These are phyloP conservation scores for Myotis pilosus DNA, from an alignment of 2,797 vertebrate genomes.

Conservation along the genomic window DNA sequence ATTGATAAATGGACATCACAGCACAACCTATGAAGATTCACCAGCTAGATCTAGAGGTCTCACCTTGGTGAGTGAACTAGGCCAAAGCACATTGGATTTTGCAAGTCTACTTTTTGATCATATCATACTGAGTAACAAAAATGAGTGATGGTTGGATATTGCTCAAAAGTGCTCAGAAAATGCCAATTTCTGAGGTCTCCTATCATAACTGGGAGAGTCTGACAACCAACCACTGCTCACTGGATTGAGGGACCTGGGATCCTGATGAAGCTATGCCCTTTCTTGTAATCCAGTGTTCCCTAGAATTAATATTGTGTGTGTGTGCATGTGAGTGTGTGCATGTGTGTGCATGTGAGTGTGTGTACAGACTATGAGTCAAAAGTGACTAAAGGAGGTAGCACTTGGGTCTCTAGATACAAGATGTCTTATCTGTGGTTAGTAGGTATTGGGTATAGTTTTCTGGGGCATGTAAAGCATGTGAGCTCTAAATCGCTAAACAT, in stretches of 20 bases:
- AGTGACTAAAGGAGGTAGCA: neutral
- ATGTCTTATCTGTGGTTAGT: neutral
- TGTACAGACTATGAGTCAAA: neutral
- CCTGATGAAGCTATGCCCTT: neutral
- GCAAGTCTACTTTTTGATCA: neutral
- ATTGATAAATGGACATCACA: neutral
- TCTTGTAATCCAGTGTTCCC: neutral
- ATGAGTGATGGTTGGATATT: neutral
- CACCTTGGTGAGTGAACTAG: neutral
- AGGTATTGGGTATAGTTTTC: neutral
- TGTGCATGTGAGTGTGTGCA: neutral
- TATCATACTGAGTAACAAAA: neutral
- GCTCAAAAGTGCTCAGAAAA: neutral
- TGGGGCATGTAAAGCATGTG: neutral
- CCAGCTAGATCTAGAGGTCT: neutral
- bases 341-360: neutral
- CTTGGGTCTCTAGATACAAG: neutral
- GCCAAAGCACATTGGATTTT: neutral
- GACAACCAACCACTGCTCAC: neutral
- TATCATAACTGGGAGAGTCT: neutral
- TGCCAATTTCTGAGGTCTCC: neutral
- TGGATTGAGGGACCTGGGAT: neutral
- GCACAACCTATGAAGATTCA: neutral
- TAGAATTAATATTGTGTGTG: neutral
- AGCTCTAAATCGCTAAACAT: neutral